phyloP scores from a whole-genome alignment of 2,113 vertebrate genomes.

The Glaucidium brasilianum region DNA sequence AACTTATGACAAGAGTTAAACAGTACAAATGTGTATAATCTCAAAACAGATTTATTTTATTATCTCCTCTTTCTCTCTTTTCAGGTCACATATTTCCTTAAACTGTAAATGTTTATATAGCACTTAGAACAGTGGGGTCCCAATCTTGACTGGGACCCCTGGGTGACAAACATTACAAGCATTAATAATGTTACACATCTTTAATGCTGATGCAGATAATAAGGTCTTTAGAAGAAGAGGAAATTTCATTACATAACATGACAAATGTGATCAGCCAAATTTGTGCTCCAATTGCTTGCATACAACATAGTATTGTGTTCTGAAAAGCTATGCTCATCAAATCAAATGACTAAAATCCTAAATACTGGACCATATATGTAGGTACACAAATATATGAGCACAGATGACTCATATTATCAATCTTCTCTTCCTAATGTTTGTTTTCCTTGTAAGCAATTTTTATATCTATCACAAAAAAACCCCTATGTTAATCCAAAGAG shows the following conservation, averaged over 20 bases:
- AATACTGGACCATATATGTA: neutral
- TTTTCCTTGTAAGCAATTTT: neutral
- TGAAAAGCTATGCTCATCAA: neutral
- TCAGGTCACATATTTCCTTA: neutral
- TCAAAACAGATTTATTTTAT: neutral
- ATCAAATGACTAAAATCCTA: neutral
- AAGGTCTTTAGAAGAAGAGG: neutral
- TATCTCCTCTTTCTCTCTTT: neutral
- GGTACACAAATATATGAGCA: neutral
- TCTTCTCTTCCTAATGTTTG: neutral
- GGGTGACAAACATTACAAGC: neutral
- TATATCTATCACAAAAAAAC: neutral
- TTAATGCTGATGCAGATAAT: neutral
- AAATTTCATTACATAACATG: neutral
- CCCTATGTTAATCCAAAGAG: neutral
- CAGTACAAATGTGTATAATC: neutral
- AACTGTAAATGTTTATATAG: neutral
- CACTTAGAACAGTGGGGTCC: neutral
- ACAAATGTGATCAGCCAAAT: neutral
- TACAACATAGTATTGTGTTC: neutral
- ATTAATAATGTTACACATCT: neutral
- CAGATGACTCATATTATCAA: neutral
- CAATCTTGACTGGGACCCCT: neutral
- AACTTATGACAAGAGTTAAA: neutral
- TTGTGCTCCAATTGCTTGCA: neutral